phyloP scores from a whole-genome alignment of 2,888 invertebrate species.

The Aradus depressus region DNA sequence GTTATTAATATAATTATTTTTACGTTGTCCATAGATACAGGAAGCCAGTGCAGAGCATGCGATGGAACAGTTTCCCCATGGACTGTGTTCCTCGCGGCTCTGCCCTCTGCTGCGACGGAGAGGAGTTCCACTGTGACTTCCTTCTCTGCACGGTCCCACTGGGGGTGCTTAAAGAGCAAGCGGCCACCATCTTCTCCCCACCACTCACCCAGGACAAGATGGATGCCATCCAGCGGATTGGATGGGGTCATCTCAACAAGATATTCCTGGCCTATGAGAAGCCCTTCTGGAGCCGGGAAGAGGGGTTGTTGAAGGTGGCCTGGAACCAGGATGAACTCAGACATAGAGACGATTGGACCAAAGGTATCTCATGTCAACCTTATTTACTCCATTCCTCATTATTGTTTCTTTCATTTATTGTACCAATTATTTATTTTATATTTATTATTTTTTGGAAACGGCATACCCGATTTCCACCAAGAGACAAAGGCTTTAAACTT shows the following conservation, averaged over 20 bases:
- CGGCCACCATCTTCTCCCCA: constrained; percentile 60
- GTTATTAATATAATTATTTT: no score
- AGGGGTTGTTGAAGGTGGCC: constrained; percentile 55
- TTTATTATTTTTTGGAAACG: no score
- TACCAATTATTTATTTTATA: no score
- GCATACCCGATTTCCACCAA: no score
- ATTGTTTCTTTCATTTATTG: no score
- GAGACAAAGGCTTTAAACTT: no score
- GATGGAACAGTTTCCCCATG: constrained; percentile 46
- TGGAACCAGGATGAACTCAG: constrained; percentile 54
- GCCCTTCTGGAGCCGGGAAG: constrained; percentile 61
- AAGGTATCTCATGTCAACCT: no score
- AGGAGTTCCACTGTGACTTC: constrained; percentile 59
- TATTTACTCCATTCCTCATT: no score
- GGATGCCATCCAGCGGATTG: constrained; percentile 51
- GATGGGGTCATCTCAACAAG: constrained; percentile 65
- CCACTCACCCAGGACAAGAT: constrained; percentile 56
- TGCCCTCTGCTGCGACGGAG: constrained; percentile 43
- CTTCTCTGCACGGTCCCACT: constrained; percentile 65
- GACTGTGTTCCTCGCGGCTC: constrained; percentile 61
- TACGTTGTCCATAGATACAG: neutral
- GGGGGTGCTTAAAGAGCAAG: constrained; percentile 65
- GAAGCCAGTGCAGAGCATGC: constrained; percentile 30
- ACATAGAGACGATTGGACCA: constrained; percentile 52
- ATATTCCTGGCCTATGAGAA: constrained; percentile 65